Conservation (phyloP, 2,888 invertebrate species). For the Linyphia triangularis region DNA sequence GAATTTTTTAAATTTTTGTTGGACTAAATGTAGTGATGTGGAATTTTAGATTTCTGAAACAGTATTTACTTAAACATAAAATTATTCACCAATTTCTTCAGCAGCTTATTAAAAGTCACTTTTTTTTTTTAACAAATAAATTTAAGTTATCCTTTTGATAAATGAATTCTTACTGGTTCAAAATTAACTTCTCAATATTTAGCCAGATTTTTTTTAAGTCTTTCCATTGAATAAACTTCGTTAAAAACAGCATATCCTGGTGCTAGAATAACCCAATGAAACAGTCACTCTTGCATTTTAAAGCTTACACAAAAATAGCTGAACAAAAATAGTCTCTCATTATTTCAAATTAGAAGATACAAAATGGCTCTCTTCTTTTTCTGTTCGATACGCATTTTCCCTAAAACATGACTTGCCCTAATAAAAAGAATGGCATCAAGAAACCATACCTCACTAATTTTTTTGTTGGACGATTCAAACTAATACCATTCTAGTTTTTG, state of each 20-base stretch:
- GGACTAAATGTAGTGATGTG: too few species aligned
- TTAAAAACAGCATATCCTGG: conserved; percentile 30
- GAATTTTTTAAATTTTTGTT: too few species aligned
- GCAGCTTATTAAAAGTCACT: too few species aligned
- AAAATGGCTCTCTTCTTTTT: conserved; percentile 21
- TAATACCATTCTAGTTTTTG: conserved; percentile 21
- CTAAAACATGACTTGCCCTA: neutral
- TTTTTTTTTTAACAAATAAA: too few species aligned
- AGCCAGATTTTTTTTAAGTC: too few species aligned
- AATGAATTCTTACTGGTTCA: too few species aligned
- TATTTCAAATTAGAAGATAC: conserved; percentile 41
- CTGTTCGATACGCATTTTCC: neutral
- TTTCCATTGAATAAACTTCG: neutral
- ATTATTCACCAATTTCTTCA: too few species aligned
- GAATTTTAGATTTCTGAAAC: too few species aligned
- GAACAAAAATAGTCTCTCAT: conserved; percentile 55
- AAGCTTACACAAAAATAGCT: conserved; percentile 46
- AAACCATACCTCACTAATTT: neutral
- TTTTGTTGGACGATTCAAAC: conserved; percentile 35
- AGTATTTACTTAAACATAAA: too few species aligned
- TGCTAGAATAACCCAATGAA: conserved; percentile 6
- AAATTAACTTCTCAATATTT: too few species aligned
- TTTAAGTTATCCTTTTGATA: too few species aligned
- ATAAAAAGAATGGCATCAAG: neutral
- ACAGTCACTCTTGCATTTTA: neutral